Evolutionary conservation across 2,797 vertebrate genomes (phyloP), one percentile per base, ranked within the genome.

Genomic region (Petrocephalus sullivani): DNA sequence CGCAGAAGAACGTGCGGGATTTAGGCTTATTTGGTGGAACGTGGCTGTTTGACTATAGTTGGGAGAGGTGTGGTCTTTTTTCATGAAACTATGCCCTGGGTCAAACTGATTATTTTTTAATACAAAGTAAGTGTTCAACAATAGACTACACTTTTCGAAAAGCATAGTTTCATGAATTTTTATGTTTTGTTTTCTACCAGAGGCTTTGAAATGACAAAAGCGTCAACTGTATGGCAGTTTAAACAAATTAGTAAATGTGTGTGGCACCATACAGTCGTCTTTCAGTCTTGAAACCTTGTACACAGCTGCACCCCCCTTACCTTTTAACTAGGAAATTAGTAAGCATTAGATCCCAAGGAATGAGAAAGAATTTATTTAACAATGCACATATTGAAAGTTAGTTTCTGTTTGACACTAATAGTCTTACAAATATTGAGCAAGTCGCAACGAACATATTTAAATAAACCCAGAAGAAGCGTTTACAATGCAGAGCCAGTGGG

Each of bases 51-150:
- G 37, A 46, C 33, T 49, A 78, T 41, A 3, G 71, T 78, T 78
- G 41, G 41, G 7, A 78, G 37, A 78, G 33, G 71, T 49, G 71
- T 46, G 71, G 71, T 46, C 9, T 46, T 49, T 75, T 78, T 78
- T 78, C 37, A n/a, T 49, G 71, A n/a, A 78, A 49, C 41, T 49
- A 78, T 49, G 71, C 71, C 19, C 64, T 71, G 37, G 64, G 64
- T 71, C 64, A 71, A 71, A 71, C 64, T 71, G 64, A 71, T 54
- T 85, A 56, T 37, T 85, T 84, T 28, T 86, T 60, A 41, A 57
- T 54, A 51, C 82, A 53, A 85, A 7, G 12, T 56, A 85, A 14
- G 21, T 28, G 16, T 58, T 54, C 46, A 8, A 53, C 21, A 49
- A 12, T 28, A 28, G 46, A 37, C 56, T 23, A 37, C 84, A 85